Conservation (phyloP, 2,888 invertebrate species). For the Aquatica leii region DNA sequence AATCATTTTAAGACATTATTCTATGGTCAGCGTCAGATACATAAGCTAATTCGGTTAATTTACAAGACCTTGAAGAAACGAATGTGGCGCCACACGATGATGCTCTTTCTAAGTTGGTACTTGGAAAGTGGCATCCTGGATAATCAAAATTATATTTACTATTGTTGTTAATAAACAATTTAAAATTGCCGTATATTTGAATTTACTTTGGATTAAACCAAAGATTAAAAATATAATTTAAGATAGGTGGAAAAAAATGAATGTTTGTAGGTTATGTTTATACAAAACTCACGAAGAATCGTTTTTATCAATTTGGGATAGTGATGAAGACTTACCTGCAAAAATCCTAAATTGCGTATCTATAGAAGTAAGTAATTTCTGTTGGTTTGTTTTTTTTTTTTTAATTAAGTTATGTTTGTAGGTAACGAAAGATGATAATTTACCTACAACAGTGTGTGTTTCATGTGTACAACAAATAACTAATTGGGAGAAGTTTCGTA, state of each 20-base stretch:
- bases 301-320: slow-evolving; percentile 44
- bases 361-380: slow-evolving; percentile 45
- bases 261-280: slow-evolving; percentile 51
- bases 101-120: no score
- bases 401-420: slow-evolving; percentile 17
- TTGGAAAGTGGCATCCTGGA: no score
- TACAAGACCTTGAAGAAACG: no score
- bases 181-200: no score
- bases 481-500: slow-evolving; percentile 48
- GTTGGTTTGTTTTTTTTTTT: not conserved
- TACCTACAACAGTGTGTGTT: slow-evolving; percentile 46
- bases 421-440: slow-evolving; percentile 44
- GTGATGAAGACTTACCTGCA: slow-evolving; percentile 44
- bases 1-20: no score
- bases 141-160: no score
- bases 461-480: slow-evolving; percentile 47
- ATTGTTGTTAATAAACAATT: no score
- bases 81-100: no score
- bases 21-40: no score
- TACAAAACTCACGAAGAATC: slow-evolving; percentile 41
- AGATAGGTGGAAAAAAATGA: slow-evolving; percentile 36
- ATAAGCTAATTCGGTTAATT: no score
- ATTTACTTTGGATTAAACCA: no score
- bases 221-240: no score
- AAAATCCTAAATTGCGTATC: slow-evolving; percentile 50